phyloP scores from a whole-genome alignment of 2,797 vertebrate genomes.

The Darevskia nairensis region DNA sequence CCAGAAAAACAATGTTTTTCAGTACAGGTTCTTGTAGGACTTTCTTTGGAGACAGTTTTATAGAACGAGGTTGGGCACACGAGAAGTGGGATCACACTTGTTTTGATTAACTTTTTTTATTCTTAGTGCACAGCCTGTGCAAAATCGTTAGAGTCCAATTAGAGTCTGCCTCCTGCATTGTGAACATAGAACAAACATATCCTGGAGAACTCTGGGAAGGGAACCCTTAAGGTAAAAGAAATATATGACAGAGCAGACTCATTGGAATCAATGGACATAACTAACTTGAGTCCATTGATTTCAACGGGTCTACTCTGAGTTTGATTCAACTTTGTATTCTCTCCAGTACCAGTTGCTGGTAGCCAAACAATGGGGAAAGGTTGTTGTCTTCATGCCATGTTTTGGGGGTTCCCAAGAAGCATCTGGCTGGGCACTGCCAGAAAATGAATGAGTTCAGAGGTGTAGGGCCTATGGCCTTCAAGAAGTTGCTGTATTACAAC shows the following conservation, averaged over 20 bases:
- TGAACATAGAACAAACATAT: neutral
- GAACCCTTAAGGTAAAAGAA: neutral
- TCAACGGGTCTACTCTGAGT: no score
- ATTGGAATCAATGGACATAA: no score
- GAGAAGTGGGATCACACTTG: slow-evolving; percentile 13
- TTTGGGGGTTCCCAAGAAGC: neutral
- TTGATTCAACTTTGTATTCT: no score
- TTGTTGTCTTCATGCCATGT: no score
- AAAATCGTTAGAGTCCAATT: slow-evolving; percentile 26
- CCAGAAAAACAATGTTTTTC: neutral
- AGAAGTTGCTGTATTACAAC: no score
- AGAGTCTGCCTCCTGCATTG: neutral
- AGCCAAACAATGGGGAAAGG: neutral
- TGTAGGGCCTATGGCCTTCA: no score
- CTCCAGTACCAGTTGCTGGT: neutral
- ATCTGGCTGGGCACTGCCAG: no score
- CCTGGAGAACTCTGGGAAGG: neutral
- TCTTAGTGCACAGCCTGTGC: neutral
- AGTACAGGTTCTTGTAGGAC: slow-evolving; percentile 24
- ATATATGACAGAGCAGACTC: neutral
- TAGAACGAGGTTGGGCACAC: neutral
- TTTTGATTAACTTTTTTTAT: slow-evolving; percentile 2
- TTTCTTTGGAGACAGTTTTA: slow-evolving; percentile 1
- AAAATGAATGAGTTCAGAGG: no score
- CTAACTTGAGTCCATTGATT: no score